phyloP scores from a whole-genome alignment of 2,113 vertebrate species.

The Aptenodytes forsteri region DNA sequence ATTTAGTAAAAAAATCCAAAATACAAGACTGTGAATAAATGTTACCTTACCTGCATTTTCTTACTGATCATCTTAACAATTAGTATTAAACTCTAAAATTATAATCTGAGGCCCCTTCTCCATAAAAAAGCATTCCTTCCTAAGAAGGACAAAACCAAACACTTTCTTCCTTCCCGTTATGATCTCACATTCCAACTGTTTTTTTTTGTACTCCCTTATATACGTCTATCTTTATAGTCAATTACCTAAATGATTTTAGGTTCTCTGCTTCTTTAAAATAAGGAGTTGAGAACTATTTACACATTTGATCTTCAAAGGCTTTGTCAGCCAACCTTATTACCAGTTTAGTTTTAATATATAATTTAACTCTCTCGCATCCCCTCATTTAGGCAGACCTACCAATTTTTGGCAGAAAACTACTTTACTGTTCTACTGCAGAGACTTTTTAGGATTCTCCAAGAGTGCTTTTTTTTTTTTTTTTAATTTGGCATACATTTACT shows the following conservation, averaged over 20 bases:
- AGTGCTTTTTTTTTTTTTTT: neutral
- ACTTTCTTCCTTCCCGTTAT: neutral
- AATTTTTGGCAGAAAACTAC: neutral
- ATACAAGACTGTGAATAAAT: neutral
- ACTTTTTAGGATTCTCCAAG: neutral
- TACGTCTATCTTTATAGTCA: neutral
- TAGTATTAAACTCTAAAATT: neutral
- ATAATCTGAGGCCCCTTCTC: neutral
- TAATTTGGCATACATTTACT: neutral
- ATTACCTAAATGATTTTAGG: neutral
- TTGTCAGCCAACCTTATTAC: neutral
- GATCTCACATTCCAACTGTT: neutral
- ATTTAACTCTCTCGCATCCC: neutral
- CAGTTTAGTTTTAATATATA: neutral
- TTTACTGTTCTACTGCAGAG: neutral
- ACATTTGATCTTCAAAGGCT: neutral
- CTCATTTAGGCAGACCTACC: neutral
- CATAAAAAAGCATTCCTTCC: neutral
- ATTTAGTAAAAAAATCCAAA: neutral
- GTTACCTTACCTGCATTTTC: neutral
- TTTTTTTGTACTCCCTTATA: neutral
- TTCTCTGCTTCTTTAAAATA: neutral
- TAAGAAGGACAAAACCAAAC: neutral
- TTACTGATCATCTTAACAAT: neutral
- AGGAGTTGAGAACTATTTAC: neutral